phyloP scores from a whole-genome alignment of 2,797 vertebrate genomes.

The Notamacropus eugenii region DNA sequence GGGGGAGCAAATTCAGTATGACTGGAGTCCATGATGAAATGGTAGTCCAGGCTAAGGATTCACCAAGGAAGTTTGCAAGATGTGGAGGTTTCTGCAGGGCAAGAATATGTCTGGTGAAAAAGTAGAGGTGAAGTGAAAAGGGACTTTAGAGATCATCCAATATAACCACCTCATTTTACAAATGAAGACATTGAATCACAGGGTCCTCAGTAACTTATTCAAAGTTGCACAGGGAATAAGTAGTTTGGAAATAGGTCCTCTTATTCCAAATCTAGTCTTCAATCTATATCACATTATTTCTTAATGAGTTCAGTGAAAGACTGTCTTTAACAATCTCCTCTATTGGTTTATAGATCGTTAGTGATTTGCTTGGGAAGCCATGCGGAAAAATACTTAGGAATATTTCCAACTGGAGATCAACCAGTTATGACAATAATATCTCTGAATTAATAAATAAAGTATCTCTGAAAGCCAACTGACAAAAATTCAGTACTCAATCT shows the following conservation, averaged over 20 bases:
- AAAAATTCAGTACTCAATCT: neutral
- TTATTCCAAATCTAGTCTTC: neutral
- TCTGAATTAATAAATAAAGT: neutral
- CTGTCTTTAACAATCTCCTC: neutral
- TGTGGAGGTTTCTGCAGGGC: neutral
- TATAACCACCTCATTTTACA: neutral
- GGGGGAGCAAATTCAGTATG: neutral
- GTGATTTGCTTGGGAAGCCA: neutral
- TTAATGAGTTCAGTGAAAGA: neutral
- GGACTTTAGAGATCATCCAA: neutral
- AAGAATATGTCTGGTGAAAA: too few relatives aligned
- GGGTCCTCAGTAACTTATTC: constrained; percentile 10
- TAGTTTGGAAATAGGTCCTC: neutral
- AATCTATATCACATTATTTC: neutral
- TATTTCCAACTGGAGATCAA: neutral
- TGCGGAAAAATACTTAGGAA: neutral
- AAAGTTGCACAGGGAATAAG: neutral
- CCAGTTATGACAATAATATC: neutral
- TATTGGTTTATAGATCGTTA: neutral
- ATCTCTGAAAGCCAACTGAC: neutral
- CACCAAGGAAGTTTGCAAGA: neutral
- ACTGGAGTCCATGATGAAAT: too few relatives aligned
- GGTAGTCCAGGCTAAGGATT: neutral
- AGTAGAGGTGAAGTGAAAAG: neutral
- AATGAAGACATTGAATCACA: constrained; percentile 13